Base-by-base conservation (phyloP, 2,888 invertebrate genomes). In the Mayetiola destructor region DNA sequence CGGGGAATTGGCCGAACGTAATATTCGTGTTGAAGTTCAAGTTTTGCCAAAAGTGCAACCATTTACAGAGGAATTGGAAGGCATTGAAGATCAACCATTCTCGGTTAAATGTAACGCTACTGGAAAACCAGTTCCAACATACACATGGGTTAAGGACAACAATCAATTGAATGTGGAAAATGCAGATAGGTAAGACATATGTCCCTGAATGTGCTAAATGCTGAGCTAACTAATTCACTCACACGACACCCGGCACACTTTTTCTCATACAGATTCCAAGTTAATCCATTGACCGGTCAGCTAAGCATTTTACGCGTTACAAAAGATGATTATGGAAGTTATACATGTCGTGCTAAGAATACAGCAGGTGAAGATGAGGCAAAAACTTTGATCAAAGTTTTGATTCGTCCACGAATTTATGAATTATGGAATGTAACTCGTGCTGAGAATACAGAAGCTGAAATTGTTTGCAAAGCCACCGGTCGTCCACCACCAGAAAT, bases 61-160 rank as follows among this genome's bases (percentile, higher is more conserved):
- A 61, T 75, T 83, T 57, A 76, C 79, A 54, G 68, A 74, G 2
- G 73, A 76, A 20, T 71, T 81, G 8, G 82, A 85, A 65, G 84
- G 88, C 3, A 78, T 86, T 37, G 92, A 93, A 72, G 89, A 88
- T 0, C 85, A 88, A 69, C 77, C 81, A 30, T 84, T 85, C 35
- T 78, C 81, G 1, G 80, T 88, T 36, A 76, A 77, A 57, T 93
- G 93, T 68, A 79, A 79, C 63, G 91, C 89, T 0, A 79, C 75
- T 39, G 92, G 91, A 18, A 91, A 90, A 68, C 93, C 93, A 1
- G 80, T 81, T 16, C 92, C 93, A 48, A 80, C 77, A 58, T 88
- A 85, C 66, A 80, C 80, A 30, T 93, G 93, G 93, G 84, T 90
- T 58, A 85, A 87, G 64, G 77, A 81, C 59, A 75, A 80, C 56